Evolutionary conservation across 2,113 vertebrate genomes (phyloP).

Genomic region (Nibea coibor): DNA sequence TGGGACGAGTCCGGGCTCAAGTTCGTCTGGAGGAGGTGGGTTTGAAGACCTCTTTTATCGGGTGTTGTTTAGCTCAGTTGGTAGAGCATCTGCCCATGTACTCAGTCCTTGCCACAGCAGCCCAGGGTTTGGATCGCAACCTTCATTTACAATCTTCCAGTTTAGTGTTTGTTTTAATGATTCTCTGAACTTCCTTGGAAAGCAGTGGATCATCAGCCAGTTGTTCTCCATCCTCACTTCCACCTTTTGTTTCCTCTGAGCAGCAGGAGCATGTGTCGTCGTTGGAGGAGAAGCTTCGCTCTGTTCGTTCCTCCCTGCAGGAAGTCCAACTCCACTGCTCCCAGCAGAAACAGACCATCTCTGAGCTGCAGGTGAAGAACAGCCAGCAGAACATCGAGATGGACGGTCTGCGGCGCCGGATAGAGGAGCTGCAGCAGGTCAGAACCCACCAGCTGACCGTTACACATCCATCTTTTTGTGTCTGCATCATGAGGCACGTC

Average conservation of each 20-base stretch:
- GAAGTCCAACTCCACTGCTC: conserved; percentile 88
- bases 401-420: conserved; percentile 84
- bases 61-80: too few species aligned
- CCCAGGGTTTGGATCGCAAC: too few species aligned
- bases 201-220: background rate
- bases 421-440: conserved; percentile 93
- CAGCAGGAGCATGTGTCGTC: conserved; percentile 89
- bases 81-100: too few species aligned
- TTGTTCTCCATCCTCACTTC: too few species aligned
- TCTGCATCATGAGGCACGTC: too few species aligned
- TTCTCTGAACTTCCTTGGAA: background rate
- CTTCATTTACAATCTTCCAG: background rate
- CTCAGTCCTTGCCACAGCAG: too few species aligned
- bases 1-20: conserved; percentile 85
- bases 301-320: conserved; percentile 86
- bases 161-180: too few species aligned
- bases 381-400: conserved; percentile 84
- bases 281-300: conserved; percentile 91
- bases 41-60: background rate
- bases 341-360: conserved; percentile 89
- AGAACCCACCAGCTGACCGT: background rate
- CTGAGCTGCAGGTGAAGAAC: conserved; percentile 87
- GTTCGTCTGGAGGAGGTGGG: conserved; percentile 90
- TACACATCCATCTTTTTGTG: background rate
- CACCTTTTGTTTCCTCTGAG: conserved; percentile 10